Conservation (phyloP, 2,113 vertebrate genomes). For the Campylomormyrus numenius region DNA sequence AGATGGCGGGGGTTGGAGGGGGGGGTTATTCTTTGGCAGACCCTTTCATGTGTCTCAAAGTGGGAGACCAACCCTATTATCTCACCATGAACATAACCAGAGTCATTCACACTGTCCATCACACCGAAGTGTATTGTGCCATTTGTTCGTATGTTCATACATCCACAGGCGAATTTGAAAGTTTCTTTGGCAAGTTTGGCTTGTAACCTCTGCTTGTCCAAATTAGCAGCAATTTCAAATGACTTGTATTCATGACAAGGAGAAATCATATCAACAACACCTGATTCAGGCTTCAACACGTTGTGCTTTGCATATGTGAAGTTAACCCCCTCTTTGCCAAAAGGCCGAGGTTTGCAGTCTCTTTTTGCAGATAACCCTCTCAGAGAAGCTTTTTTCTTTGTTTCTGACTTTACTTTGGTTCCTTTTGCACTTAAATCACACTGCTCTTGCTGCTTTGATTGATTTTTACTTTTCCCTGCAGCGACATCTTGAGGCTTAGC, state of each 20-base stretch:
- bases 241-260: constrained; percentile 77
- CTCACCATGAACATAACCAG: too few species aligned
- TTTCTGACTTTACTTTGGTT: background rate
- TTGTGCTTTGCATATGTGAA: constrained; percentile 60
- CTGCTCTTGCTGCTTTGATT: background rate
- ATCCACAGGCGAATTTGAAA: constrained; percentile 26
- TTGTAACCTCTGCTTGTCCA: constrained; percentile 56
- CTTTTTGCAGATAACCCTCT: constrained; percentile 27
- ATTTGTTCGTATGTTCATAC: too few species aligned
- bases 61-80: background rate
- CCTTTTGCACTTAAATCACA: background rate
- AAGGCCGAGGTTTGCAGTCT: constrained; percentile 56
- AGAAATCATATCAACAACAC: constrained; percentile 54
- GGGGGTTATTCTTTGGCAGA: constrained; percentile 40
- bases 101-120: too few species aligned
- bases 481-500: background rate
- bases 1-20: constrained; percentile 54
- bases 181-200: constrained; percentile 68
- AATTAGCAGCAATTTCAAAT: constrained; percentile 46
- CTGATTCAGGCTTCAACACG: constrained; percentile 67
- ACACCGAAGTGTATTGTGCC: too few species aligned
- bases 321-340: constrained; percentile 49
- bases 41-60: constrained; percentile 41
- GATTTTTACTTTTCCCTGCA: background rate
- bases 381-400: background rate